Evolutionary conservation across 2,888 invertebrate species (phyloP), one percentile per base, ranked within the genome.

Genomic region (Hirudinaria manillensis): DNA sequence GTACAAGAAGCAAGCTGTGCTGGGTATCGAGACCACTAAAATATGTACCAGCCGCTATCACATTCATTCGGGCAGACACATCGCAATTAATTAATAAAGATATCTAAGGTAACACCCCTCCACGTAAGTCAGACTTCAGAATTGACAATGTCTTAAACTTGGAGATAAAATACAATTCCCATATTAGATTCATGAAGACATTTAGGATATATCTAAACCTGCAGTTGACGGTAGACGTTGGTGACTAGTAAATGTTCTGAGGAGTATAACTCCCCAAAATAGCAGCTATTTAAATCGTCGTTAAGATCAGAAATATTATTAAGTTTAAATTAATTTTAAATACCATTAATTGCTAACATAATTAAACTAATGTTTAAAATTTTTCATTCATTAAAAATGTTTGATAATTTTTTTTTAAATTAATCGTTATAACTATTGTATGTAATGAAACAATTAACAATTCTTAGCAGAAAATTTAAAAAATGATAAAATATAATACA

Each of bases 171-270:
- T 61, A 21, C 61, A 27, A 61, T 61, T 61, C 61, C 61, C 24
- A 27, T 61, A 61, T 10, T 21, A 61, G 24, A 61, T 27, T 61
- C 29, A 61, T 61, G 61, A 61, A 61, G 61, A 61, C 29, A 61
- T 61, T 61, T 61, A 61, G 24, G 61, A 27, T 61, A 24, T 27
- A 61, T 29, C 61, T 61, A 24, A 61, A 61, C 61, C 61, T 61
- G 61, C 61, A 61, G 61, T 29, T 61, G 61, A 61, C 45, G 45
- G 45, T 61, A 61, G 61, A 29, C 24, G 61, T 29, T 61, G 61
- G 61, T 61, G 61, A 61, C 61, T 61, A 61, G 61, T 61, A 61
- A 61, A 61, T 61, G 61, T 61, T 27, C 61, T 61, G 19, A 61
- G 61, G 29, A 45, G 45, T 45, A 61, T 61, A 6, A 61, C 61